Conservation (phyloP, 1,140 invertebrate genomes). For the Matsumurasca onukii region DNA sequence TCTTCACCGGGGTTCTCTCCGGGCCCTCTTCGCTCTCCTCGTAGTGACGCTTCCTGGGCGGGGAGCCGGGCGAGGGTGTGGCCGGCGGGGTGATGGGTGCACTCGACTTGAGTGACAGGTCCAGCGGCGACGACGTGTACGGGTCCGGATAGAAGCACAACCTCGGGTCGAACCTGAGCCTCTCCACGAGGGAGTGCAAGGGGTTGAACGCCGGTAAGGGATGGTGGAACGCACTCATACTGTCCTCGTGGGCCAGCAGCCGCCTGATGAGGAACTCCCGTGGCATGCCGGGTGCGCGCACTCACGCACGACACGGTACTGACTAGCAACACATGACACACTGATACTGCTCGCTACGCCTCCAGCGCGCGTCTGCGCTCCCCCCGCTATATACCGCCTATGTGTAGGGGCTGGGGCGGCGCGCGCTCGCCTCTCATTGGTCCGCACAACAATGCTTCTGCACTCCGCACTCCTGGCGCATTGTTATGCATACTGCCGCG, state of each 20-base stretch:
- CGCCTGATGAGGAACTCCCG: conserved; percentile 26
- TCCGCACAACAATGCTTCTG: background rate
- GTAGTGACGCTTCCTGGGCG: conserved; percentile 30
- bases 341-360: background rate
- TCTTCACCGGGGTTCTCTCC: background rate
- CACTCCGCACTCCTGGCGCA: background rate
- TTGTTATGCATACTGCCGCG: no score
- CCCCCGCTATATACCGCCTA: background rate
- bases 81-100: conserved; percentile 54
- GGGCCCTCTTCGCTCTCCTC: background rate
- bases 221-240: conserved; percentile 8
- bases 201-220: conserved; percentile 22
- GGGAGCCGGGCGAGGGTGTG: conserved; percentile 49
- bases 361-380: background rate
- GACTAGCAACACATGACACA: background rate
- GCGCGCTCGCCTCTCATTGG: background rate
- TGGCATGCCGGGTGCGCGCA: conserved; percentile 14
- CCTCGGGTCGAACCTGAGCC: conserved; percentile 25
- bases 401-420: background rate
- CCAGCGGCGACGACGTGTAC: conserved; percentile 46
- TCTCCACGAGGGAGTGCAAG: conserved; percentile 15
- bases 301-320: background rate
- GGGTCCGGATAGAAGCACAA: conserved; percentile 28
- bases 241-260: background rate
- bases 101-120: conserved; percentile 52